Conservation (phyloP, 1,140 invertebrate genomes). For the Chironomus tepperi region DNA sequence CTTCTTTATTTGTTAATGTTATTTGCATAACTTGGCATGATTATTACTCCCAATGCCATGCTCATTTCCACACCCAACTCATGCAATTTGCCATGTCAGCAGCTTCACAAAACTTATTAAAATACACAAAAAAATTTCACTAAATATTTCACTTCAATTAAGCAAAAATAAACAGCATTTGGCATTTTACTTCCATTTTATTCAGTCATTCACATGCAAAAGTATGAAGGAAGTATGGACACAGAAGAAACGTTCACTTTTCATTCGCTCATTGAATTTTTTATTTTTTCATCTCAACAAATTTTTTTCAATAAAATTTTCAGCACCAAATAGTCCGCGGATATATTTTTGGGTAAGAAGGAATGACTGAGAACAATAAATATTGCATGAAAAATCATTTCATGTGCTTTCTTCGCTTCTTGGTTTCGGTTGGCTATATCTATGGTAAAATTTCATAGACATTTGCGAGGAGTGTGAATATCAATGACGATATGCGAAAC, state of each 20-base stretch:
- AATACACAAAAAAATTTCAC: neutral
- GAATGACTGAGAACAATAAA: neutral
- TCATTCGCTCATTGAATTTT: constrained; percentile 8
- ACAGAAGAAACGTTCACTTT: constrained; percentile 3
- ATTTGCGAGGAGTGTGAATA: neutral
- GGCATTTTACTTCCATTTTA: neutral
- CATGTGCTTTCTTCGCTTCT: neutral
- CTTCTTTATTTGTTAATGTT: constrained; percentile 9
- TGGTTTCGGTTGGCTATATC: neutral
- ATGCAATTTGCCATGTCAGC: neutral
- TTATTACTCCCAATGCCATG: neutral
- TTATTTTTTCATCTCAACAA: neutral
- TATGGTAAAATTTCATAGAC: neutral
- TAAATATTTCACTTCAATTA: constrained; percentile 2
- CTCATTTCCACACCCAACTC: neutral
- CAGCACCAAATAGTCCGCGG: too few species aligned
- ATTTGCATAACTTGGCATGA: constrained; percentile 7
- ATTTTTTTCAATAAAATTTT: too few species aligned
- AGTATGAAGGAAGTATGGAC: neutral
- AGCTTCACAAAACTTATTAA: neutral
- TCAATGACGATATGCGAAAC: neutral
- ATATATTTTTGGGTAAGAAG: neutral
- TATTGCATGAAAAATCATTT: constrained; percentile 7
- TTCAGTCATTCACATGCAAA: neutral
- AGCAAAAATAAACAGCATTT: neutral